Evolutionary conservation across 2,797 vertebrate species (phyloP), one percentile per base, ranked within the genome.

Genomic region (Columba guinea): DNA sequence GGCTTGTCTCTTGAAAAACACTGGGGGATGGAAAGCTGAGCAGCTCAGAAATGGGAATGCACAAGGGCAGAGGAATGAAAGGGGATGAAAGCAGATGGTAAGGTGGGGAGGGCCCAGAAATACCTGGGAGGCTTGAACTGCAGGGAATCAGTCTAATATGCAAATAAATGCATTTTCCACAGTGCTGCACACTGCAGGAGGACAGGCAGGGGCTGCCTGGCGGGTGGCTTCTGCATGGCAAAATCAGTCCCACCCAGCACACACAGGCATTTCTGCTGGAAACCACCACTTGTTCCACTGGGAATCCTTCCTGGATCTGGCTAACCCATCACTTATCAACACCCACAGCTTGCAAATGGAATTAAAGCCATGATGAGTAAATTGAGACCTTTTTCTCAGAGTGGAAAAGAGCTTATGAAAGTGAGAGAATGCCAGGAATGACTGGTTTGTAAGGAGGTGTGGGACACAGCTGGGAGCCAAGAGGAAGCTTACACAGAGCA

Each of bases 271-370:
- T 56, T 23, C 76, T 78, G 77, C 86, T 55, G 52, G 85, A n/a
- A 60, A 34, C 16, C 24, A 27, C 28, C 2, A 1, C 7, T 74
- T 0, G 0, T 23, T 32, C 70, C 0, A 0, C 49, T 69, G 24
- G 70, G 35, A 88, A 32, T 12, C 58, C 80, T 62, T n/a, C 65
- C 77, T 4, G 2, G 62, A 32, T 24, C 67, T 49, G 2, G 0
- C 65, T 74, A 80, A 14, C 35, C 78, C 64, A 51, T 68, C 64
- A 11, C 89, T 30, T 60, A 62, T 16, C 56, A 23, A 52, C 81
- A 60, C 84, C 81, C 48, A 44, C 59, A 6, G n/a, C 5, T 65
- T 1, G 0, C 60, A 5, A 39, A 35, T 6, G 46, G 69, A 49
- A 87, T 83, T 53, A 68, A 52, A 56, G 78, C 68, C 15, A 62